phyloP scores from a whole-genome alignment of 2,113 vertebrate genomes.

The Ptilonorhynchus violaceus region DNA sequence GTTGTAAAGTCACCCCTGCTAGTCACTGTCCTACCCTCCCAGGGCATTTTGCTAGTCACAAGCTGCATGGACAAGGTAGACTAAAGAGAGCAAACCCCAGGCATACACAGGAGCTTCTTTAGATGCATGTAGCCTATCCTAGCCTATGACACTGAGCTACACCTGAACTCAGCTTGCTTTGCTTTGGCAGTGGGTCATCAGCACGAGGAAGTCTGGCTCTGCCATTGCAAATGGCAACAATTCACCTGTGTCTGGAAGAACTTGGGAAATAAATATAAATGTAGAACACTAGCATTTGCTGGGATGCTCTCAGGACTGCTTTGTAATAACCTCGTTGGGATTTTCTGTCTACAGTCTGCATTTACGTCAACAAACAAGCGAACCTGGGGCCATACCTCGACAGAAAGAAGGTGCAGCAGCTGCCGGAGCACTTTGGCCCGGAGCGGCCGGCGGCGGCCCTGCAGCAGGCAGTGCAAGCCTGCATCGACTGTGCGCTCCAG shows the following conservation, averaged over 20 bases:
- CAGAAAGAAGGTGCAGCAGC: constrained; percentile 90
- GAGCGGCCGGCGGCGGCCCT: constrained; percentile 86
- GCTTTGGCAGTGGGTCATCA: background rate
- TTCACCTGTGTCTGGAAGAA: background rate
- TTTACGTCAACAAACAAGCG: constrained; percentile 94
- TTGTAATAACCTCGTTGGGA: background rate
- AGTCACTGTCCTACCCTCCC: background rate
- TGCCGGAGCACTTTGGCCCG: constrained; percentile 91
- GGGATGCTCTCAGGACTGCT: background rate
- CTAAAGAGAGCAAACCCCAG: background rate
- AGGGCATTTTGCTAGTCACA: background rate
- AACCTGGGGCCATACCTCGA: constrained; percentile 90
- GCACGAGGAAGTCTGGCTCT: background rate
- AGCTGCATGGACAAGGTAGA: background rate
- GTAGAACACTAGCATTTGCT: background rate
- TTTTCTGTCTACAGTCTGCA: constrained; percentile 84
- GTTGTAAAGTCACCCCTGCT: background rate
- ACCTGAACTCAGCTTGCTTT: background rate
- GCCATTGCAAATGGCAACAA: rapidly evolving
- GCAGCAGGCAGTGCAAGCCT: constrained; percentile 94
- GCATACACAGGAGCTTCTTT: background rate
- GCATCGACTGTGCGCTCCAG: constrained; percentile 93
- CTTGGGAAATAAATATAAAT: background rate
- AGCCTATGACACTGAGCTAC: background rate
- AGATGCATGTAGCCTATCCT: background rate